Base-by-base conservation (phyloP, 2,113 vertebrate genomes). In the Neogale vison region DNA sequence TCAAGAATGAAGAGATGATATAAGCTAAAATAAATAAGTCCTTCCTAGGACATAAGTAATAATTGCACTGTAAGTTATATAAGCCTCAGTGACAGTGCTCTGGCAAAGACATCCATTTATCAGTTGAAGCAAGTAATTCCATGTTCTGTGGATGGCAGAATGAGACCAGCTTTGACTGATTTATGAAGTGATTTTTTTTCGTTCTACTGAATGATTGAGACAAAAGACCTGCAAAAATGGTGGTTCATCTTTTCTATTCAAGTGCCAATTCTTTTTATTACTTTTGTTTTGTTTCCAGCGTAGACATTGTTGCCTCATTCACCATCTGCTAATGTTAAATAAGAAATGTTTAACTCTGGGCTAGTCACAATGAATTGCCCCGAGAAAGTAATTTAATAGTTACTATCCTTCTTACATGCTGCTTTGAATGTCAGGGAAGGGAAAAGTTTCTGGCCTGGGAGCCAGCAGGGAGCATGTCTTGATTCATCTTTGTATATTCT, bases 1-100 rank as follows among this genome's bases (percentile, higher is more conserved):
- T 96, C 91, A 67, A 77, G 93, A 96, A 82, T 65, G 90, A 94
- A 96, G 96, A 95, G 90, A 96, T 95, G 94, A 95, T 96, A 93
- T 84, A 98, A 96, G 61, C 96, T 96, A 91, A 94, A 98, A 96
- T 98, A 98, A 98, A 97, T 94, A 98, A 95, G 97, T 94, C 61
- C 89, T 83, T 95, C 90, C 94, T 95, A 72, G 93, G 88, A 95
- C 88, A 84, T 93, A 93, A 91, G 97, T 95, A 94, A 97, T 97
- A 97, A 98, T 97, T 97, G 94, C 57, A 36, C 91, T 52, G 88
- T 87, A 90, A 94, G 97, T 96, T 95, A 94, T 80, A 79, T 77
- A 95, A 93, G 90, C 39, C n/a, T 36, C 29, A 0, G 34, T 95
- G 85, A 96, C 93, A 95, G 94, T 81, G 17, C 61, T 89, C 69